A percentile compares a stretch with the other conserved stretches of the same genome.
Evolutionary conservation across 1,140 invertebrate species (phyloP).

Genomic region (Yoshiicerus persimilis): DNA sequence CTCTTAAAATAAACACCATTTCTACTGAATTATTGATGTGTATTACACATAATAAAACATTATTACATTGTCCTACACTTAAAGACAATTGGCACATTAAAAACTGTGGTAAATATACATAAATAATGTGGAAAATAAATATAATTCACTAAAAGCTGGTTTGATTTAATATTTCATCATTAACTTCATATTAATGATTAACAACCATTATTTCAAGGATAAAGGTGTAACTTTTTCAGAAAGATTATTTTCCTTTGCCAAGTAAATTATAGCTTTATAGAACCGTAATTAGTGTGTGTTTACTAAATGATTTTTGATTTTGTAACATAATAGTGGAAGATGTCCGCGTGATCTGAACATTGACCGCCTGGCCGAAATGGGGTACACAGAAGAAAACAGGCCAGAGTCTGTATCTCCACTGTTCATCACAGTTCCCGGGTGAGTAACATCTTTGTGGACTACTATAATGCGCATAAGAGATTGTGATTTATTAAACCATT

Average conservation of each 20-base stretch:
- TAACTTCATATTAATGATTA: no score
- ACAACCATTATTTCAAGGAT: no score
- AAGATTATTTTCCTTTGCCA: no score
- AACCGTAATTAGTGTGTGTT: no score
- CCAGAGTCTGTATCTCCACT: conserved; percentile 25
- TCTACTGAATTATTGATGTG: not conserved
- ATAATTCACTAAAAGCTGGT: no score
- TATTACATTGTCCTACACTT: not conserved
- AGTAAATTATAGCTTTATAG: no score
- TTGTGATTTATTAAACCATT: not conserved
- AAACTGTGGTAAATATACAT: no score
- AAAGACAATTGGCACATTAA: no score
- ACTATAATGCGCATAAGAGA: not conserved
- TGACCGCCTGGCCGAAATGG: conserved; percentile 20
- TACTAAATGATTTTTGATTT: not conserved
- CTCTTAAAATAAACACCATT: no score
- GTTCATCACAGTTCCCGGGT: conserved; percentile 48
- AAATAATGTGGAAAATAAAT: no score
- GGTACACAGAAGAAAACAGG: conserved; percentile 42
- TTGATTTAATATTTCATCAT: no score
- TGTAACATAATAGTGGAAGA: conserved; percentile 16
- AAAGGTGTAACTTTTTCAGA: no score
- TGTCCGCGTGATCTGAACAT: conserved; percentile 31
- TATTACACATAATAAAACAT: not conserved
- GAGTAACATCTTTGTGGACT: not conserved